These are phyloP conservation scores for Scaptomyza reducta DNA, from an alignment of 2,888 invertebrate species.

Conservation along the genomic window DNA sequence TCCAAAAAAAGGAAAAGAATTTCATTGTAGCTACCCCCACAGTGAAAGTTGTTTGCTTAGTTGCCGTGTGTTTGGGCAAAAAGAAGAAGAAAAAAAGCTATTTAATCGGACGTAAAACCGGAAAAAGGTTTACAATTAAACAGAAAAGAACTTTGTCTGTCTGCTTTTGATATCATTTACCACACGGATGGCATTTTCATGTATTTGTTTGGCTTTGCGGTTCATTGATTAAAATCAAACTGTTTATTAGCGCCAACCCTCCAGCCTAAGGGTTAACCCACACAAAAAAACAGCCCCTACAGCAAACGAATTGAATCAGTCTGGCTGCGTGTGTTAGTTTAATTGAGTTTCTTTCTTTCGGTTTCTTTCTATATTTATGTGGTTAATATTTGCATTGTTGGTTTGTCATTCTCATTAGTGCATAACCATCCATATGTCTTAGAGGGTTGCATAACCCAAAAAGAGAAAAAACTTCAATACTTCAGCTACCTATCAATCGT, in stretches of 20 bases:
- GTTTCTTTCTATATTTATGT: constrained; percentile 26
- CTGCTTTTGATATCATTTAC: constrained; percentile 37
- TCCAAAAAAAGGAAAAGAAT: constrained; percentile 4
- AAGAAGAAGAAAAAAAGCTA: constrained; percentile 39
- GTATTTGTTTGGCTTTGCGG: constrained; percentile 74
- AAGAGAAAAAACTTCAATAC: not conserved
- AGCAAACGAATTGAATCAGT: constrained; percentile 14
- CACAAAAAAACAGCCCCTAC: constrained; percentile 27
- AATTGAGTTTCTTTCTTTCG: constrained; percentile 68
- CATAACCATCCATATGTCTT: constrained; percentile 37
- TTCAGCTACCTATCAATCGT: constrained; percentile 57
- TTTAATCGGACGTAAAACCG: constrained; percentile 58
- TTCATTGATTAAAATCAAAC: constrained; percentile 81
- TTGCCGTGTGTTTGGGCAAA: constrained; percentile 66
- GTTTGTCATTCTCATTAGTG: constrained; percentile 79
- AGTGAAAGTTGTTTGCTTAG: constrained; percentile 63
- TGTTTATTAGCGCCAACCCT: constrained; percentile 66
- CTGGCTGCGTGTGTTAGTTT: constrained; percentile 68
- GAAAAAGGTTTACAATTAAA: constrained; percentile 73
- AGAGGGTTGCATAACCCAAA: constrained; percentile 8
- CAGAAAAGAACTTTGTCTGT: constrained; percentile 40
- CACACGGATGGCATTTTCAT: constrained; percentile 58
- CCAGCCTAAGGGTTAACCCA: constrained; percentile 13
- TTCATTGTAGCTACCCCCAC: constrained; percentile 36
- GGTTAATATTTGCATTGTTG: constrained; percentile 59